A percentile compares a stretch with the other conserved stretches of the same genome.
Conservation (phyloP, 2,797 vertebrate genomes). For the Amazona ochrocephala region DNA sequence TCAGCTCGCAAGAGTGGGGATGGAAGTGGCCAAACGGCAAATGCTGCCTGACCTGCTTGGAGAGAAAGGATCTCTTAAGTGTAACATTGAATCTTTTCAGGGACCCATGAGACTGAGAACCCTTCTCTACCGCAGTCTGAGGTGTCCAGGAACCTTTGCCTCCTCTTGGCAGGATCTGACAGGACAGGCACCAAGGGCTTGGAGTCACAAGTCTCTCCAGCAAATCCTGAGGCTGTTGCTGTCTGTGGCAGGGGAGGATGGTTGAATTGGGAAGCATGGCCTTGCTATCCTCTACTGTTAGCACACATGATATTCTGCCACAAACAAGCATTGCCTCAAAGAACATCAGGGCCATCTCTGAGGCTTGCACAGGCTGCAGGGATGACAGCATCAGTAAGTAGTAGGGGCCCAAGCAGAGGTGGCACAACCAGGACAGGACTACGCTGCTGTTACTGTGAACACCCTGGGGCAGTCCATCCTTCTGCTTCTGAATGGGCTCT, state of each 20-base stretch:
- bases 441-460: not conserved
- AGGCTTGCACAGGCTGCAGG: not conserved
- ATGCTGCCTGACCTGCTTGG: not conserved
- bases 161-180: not conserved
- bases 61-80: not conserved
- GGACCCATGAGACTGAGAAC: not conserved
- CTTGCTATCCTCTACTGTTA: not conserved
- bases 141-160: not conserved
- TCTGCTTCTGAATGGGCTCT: not conserved
- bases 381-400: not conserved
- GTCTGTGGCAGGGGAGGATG: not conserved
- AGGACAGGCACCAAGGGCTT: not conserved
- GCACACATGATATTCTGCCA: not conserved
- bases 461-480: not conserved
- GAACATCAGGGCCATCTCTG: not conserved
- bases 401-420: not conserved
- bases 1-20: not conserved
- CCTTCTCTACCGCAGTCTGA: not conserved
- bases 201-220: not conserved
- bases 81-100: not conserved
- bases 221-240: not conserved
- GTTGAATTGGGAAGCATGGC: not conserved
- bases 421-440: not conserved
- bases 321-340: accelerated
- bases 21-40: not conserved